These are phyloP conservation scores for Rhopalosiphum padi DNA, from an alignment of 1,140 invertebrate species.

Conservation along the genomic window DNA sequence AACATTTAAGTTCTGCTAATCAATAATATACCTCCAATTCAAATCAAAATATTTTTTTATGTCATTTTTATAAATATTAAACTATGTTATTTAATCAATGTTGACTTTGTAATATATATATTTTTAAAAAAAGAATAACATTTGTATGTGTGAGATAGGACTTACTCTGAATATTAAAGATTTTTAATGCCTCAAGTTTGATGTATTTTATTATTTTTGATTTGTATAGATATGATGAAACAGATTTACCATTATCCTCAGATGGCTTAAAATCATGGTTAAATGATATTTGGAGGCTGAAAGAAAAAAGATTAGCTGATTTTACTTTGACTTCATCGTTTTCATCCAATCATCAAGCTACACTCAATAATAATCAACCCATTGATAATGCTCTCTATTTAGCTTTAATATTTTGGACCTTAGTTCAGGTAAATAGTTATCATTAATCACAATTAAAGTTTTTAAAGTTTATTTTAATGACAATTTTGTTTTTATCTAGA, in stretches of 20 bases:
- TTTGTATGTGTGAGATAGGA: too few species aligned
- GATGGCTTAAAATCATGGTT: slow-evolving; percentile 72
- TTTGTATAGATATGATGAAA: slow-evolving; percentile 67
- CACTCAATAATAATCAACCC: slow-evolving; percentile 59
- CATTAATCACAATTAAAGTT: background rate
- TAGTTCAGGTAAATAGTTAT: slow-evolving; percentile 48
- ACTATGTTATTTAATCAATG: too few species aligned
- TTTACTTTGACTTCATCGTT: slow-evolving; percentile 69
- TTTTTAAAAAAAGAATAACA: too few species aligned
- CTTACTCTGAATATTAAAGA: too few species aligned
- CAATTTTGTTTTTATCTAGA: background rate
- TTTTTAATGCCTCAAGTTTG: background rate
- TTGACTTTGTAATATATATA: too few species aligned
- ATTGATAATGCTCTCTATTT: slow-evolving; percentile 65
- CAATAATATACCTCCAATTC: too few species aligned
- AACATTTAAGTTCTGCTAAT: too few species aligned
- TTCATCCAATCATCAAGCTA: slow-evolving; percentile 59
- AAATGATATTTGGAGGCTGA: slow-evolving; percentile 74
- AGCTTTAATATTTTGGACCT: slow-evolving; percentile 69
- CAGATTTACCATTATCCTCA: slow-evolving; percentile 69
- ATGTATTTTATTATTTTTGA: background rate
- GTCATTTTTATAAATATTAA: too few species aligned
- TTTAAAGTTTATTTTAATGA: background rate
- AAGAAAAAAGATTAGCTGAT: slow-evolving; percentile 70
- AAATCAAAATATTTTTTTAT: too few species aligned